These are phyloP conservation scores for Acanthochromis polyacanthus DNA, from an alignment of 2,113 vertebrate genomes.

Conservation along the genomic window DNA sequence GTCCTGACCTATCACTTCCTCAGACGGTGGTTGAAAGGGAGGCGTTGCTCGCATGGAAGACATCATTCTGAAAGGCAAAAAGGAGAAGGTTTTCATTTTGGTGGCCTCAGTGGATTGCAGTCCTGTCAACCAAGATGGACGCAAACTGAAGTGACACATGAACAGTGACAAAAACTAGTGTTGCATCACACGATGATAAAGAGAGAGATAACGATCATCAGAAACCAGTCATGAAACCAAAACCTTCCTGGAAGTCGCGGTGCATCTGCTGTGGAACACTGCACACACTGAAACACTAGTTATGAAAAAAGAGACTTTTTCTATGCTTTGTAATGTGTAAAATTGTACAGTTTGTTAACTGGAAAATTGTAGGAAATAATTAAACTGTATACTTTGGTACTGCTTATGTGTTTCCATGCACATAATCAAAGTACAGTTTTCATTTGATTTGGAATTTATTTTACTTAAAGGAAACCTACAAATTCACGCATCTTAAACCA, in stretches of 20 bases:
- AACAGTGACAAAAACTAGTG: not conserved
- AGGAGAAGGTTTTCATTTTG: not conserved
- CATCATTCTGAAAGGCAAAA: constrained; percentile 89
- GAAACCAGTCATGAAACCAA: not conserved
- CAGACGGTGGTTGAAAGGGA: constrained; percentile 90
- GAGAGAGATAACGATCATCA: not conserved
- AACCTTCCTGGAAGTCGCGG: not conserved
- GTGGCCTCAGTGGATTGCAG: not conserved
- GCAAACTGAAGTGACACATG: constrained; percentile 2
- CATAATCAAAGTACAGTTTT: too few species aligned
- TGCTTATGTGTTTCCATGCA: too few species aligned
- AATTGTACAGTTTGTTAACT: too few species aligned
- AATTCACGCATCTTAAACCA: not conserved
- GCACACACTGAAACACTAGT: not conserved
- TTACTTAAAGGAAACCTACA: too few species aligned
- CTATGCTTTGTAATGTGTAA: too few species aligned
- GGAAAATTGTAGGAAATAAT: too few species aligned
- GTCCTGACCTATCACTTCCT: constrained; percentile 90
- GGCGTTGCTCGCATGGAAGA: constrained; percentile 96
- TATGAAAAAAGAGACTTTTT: not conserved
- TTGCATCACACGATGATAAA: not conserved
- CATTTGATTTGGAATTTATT: too few species aligned
- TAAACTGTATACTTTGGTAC: not conserved
- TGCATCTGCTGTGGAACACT: constrained; percentile 14
- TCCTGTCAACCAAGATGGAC: not conserved